These are phyloP conservation scores for Drosophila siamana DNA, from an alignment of 2,888 invertebrate species.

Conservation along the genomic window DNA sequence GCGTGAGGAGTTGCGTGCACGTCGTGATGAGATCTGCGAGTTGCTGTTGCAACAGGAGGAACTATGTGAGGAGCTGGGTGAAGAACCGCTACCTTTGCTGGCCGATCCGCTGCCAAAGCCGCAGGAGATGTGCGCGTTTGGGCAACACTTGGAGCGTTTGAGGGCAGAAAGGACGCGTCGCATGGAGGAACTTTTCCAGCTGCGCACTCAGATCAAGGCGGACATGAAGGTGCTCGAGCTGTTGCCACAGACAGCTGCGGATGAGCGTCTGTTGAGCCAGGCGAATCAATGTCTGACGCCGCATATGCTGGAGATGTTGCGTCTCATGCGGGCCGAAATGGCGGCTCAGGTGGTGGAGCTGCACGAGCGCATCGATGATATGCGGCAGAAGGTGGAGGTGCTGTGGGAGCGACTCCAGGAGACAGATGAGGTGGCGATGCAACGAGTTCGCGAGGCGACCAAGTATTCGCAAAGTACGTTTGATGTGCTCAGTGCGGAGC, in stretches of 20 bases:
- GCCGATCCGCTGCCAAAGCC: constrained; percentile 87
- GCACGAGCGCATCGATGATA: constrained; percentile 87
- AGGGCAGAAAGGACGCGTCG: constrained; percentile 88
- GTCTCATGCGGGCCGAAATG: constrained; percentile 87
- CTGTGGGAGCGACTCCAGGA: constrained; percentile 92
- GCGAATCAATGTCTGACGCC: constrained; percentile 87
- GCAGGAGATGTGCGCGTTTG: constrained; percentile 87
- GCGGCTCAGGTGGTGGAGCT: constrained; percentile 87
- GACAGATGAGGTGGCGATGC: constrained; percentile 88
- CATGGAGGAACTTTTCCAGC: constrained; percentile 79
- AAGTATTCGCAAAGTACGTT: constrained; percentile 80
- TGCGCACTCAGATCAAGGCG: constrained; percentile 84
- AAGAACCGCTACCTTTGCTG: constrained; percentile 74
- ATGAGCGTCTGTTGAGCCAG: constrained; percentile 85
- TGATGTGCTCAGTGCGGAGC: constrained; percentile 87
- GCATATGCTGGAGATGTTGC: constrained; percentile 88
- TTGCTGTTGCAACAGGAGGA: constrained; percentile 86
- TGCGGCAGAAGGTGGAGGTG: constrained; percentile 88
- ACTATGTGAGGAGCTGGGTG: constrained; percentile 83
- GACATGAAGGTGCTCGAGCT: constrained; percentile 84
- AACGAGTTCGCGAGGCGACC: constrained; percentile 86
- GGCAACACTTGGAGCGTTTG: constrained; percentile 87
- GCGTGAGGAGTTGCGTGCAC: constrained; percentile 87
- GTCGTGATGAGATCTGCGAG: constrained; percentile 84
- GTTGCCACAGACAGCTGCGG: constrained; percentile 69